Percentiles rank a stretch among this genome's conserved stretches.
Conservation (phyloP, 2,797 vertebrate species). For the Malacoraja senta region DNA sequence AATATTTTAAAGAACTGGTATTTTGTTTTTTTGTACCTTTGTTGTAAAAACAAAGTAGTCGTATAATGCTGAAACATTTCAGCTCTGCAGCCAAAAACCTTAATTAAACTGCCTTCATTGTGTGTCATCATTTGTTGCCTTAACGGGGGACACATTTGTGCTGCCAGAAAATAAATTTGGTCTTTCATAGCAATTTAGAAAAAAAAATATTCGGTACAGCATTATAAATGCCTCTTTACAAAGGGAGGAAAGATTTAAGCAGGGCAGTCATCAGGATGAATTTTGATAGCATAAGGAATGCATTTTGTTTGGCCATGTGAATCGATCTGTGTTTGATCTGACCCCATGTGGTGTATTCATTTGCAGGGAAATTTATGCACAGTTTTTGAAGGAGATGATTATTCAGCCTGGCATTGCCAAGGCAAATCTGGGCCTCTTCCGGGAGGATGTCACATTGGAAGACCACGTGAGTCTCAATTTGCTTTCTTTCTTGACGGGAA, state of each 20-base stretch:
- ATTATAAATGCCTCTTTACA: background rate
- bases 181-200: background rate
- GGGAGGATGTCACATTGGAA: conserved; percentile 94
- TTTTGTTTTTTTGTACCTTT: background rate
- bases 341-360: background rate
- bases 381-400: conserved; percentile 96
- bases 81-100: background rate
- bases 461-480: conserved; percentile 76
- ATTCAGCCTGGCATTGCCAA: conserved; percentile 96
- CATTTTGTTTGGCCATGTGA: background rate
- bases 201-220: background rate
- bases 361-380: conserved; percentile 78
- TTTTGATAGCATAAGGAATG: background rate
- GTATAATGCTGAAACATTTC: background rate
- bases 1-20: background rate
- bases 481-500: background rate
- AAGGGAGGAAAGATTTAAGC: background rate
- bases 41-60: background rate
- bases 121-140: background rate
- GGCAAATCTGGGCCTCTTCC: conserved; percentile 81
- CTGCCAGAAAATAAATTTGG: background rate
- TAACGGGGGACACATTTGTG: background rate
- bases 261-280: background rate
- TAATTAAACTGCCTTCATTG: background rate
- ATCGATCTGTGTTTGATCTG: background rate